Conservation (phyloP, 2,888 invertebrate genomes). For the Heliconius charithonia region DNA sequence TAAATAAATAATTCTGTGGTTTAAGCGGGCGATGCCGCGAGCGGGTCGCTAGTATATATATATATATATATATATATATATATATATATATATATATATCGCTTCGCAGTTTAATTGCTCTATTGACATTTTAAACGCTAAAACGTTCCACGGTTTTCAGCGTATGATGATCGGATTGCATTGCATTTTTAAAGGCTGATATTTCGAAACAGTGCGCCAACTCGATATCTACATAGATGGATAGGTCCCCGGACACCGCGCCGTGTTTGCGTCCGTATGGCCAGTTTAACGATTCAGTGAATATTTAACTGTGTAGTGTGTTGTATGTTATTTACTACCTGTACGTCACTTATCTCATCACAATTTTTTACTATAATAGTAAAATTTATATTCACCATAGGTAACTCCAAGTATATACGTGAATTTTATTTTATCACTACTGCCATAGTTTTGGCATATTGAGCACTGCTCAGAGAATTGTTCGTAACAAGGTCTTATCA, state of each 20-base stretch:
- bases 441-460: too few relatives aligned
- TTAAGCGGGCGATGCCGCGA: too few relatives aligned
- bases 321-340: constrained; percentile 20
- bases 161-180: constrained; percentile 41
- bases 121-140: constrained; percentile 34
- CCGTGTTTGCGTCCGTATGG: constrained; percentile 30
- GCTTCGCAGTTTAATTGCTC: constrained; percentile 27
- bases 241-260: constrained; percentile 44
- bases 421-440: too few relatives aligned
- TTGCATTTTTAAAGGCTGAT: constrained; percentile 50
- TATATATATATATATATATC: neutral
- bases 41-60: too few relatives aligned
- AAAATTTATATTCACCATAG: neutral
- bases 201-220: constrained; percentile 46
- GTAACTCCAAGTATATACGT: too few relatives aligned
- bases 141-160: constrained; percentile 38
- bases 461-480: too few relatives aligned
- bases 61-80: neutral
- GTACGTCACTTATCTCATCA: constrained; percentile 4
- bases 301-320: constrained; percentile 30
- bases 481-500: too few relatives aligned
- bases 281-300: constrained; percentile 36
- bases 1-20: too few relatives aligned
- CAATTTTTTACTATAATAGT: constrained; percentile 8
- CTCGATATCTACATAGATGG: constrained; percentile 51